Evolutionary conservation across 2,888 invertebrate species (phyloP).

Genomic region (Buathra laborator): DNA sequence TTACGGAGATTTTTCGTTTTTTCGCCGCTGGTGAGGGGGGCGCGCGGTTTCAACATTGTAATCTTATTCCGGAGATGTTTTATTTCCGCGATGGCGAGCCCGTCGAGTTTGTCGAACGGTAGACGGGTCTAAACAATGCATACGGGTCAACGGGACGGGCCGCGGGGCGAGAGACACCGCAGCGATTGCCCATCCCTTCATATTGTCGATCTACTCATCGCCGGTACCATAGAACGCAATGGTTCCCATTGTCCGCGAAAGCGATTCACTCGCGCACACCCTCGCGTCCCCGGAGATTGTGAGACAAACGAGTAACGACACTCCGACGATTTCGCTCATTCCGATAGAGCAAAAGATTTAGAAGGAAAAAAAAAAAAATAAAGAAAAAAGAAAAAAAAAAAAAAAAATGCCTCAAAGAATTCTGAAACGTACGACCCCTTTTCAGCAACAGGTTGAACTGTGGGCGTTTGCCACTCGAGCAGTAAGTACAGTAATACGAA

Average conservation of each 20-base stretch:
- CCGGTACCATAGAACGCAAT: conserved; percentile 48
- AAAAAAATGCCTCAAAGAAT: too few species aligned
- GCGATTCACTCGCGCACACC: conserved; percentile 34
- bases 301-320: conserved; percentile 29
- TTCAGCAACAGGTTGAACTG: background rate
- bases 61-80: conserved; percentile 36
- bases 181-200: conserved; percentile 76
- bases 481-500: background rate
- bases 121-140: conserved; percentile 65
- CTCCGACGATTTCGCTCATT: conserved; percentile 3
- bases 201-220: conserved; percentile 59
- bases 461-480: background rate
- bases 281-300: conserved; percentile 23
- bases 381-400: background rate
- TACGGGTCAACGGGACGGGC: conserved; percentile 62
- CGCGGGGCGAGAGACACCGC: conserved; percentile 70
- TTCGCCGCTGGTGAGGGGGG: background rate
- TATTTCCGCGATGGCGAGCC: conserved; percentile 59
- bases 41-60: background rate
- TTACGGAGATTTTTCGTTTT: background rate
- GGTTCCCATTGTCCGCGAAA: conserved; percentile 49
- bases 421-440: too few species aligned
- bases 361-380: background rate
- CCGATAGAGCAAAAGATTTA: conserved; percentile 1
- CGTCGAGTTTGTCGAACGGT: conserved; percentile 3